These are phyloP conservation scores for Caenorhabditis wallacei DNA, from an alignment of 2,888 invertebrate species.

Conservation along the genomic window DNA sequence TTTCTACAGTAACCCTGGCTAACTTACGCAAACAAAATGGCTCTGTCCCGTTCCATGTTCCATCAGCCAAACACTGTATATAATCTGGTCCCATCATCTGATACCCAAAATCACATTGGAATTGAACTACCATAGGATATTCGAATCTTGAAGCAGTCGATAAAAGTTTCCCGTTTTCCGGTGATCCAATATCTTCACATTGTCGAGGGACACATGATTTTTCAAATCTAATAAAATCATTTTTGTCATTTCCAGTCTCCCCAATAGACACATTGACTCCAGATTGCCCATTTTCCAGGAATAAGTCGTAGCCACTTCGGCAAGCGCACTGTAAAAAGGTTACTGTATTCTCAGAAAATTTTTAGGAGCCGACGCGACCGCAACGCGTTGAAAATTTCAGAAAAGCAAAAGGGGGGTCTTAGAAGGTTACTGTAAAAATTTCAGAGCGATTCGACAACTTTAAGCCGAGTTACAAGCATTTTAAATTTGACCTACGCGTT, in stretches of 20 bases:
- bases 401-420: too few relatives aligned
- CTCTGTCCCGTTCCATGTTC: constrained; percentile 94
- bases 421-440: too few relatives aligned
- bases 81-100: constrained; percentile 92
- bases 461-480: neutral
- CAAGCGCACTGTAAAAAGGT: constrained; percentile 71
- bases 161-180: constrained; percentile 82
- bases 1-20: neutral
- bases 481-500: neutral
- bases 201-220: constrained; percentile 85
- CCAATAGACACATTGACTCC: constrained; percentile 93
- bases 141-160: constrained; percentile 71
- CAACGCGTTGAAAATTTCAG: neutral
- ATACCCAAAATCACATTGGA: constrained; percentile 96
- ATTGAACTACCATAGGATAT: constrained; percentile 87
- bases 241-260: constrained; percentile 86
- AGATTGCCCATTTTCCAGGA: constrained; percentile 91
- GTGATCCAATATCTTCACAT: constrained; percentile 77
- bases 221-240: constrained; percentile 86
- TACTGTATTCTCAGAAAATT: too few relatives aligned
- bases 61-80: constrained; percentile 92
- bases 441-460: neutral
- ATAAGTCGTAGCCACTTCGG: constrained; percentile 91
- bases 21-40: constrained; percentile 94
- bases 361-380: neutral